A percentile compares a stretch with the other conserved stretches of the same genome.
These are phyloP conservation scores for Paralichthys olivaceus DNA, from an alignment of 2,113 vertebrate genomes.

Conservation along the genomic window DNA sequence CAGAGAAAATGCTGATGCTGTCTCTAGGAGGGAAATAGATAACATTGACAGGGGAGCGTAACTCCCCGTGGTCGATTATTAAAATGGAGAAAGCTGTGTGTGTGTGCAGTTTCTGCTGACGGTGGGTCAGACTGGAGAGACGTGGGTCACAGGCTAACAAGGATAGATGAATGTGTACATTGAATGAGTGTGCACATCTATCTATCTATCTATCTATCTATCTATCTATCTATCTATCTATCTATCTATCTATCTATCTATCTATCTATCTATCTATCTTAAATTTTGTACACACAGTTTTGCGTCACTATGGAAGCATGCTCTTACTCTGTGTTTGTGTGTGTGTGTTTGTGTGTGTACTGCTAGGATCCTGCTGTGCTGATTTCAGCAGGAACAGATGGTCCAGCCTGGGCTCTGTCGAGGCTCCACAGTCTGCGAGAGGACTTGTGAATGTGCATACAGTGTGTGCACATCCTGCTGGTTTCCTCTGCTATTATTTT, in stretches of 20 bases:
- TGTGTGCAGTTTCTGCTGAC: slow-evolving; percentile 44
- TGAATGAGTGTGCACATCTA: neutral
- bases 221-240: slow-evolving; percentile 10
- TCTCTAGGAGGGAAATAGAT: slow-evolving; percentile 62
- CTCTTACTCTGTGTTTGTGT: slow-evolving; percentile 34
- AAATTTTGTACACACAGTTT: slow-evolving; percentile 17
- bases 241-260: slow-evolving; percentile 10
- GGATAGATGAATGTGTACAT: slow-evolving; percentile 20
- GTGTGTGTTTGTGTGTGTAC: slow-evolving; percentile 26
- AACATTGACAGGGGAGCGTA: slow-evolving; percentile 63
- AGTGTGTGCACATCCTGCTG: slow-evolving; percentile 19
- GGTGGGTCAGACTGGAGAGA: slow-evolving; percentile 30
- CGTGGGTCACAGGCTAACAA: slow-evolving; percentile 29
- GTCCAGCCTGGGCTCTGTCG: slow-evolving; percentile 56
- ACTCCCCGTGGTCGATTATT: slow-evolving; percentile 70
- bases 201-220: slow-evolving; percentile 2
- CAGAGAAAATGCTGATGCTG: slow-evolving; percentile 72
- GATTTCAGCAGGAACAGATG: slow-evolving; percentile 78
- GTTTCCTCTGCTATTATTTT: slow-evolving; percentile 44
- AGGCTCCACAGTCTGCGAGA: slow-evolving; percentile 50
- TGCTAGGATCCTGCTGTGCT: slow-evolving; percentile 66
- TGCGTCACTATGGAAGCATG: slow-evolving; percentile 60
- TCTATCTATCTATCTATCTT: neutral
- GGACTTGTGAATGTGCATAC: slow-evolving; percentile 47
- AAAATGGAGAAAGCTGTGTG: slow-evolving; percentile 57